A percentile compares a stretch with the other conserved stretches of the same genome.
Conservation (phyloP, 2,797 vertebrate genomes). For the Champsocephalus gunnari region DNA sequence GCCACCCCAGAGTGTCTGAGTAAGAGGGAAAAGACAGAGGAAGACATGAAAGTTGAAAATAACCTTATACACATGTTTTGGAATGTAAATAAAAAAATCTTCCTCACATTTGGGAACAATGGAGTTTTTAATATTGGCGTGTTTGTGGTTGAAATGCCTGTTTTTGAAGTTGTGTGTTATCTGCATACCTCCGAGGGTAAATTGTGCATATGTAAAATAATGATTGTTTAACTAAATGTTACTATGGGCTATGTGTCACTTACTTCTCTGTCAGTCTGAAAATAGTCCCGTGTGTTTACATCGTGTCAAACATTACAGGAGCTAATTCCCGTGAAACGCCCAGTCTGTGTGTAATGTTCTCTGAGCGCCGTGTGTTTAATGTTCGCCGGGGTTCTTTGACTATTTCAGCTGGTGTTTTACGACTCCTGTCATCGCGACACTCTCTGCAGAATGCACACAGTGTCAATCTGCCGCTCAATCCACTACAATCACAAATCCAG, state of each 20-base stretch:
- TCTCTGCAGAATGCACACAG: conserved; percentile 41
- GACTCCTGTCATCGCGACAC: conserved; percentile 35
- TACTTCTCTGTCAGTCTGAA: conserved; percentile 58
- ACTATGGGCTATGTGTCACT: conserved; percentile 49
- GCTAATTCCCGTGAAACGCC: conserved; percentile 47
- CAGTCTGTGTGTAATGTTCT: conserved; percentile 47
- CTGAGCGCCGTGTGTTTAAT: conserved; percentile 57
- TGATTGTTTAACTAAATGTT: conserved; percentile 56
- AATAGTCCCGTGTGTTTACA: conserved; percentile 25
- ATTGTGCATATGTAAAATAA: conserved; percentile 85
- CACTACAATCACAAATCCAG: conserved; percentile 46
- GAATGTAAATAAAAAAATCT: conserved; percentile 40
- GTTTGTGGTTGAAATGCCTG: conserved; percentile 62
- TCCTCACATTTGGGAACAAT: conserved; percentile 67
- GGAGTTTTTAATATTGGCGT: conserved; percentile 53
- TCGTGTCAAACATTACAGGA: conserved; percentile 59
- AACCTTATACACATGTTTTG: conserved; percentile 24
- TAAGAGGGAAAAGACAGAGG: conserved; percentile 35
- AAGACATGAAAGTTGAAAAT: conserved; percentile 8
- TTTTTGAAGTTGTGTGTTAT: conserved; percentile 60
- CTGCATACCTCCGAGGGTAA: conserved; percentile 55
- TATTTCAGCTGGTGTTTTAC: conserved; percentile 49
- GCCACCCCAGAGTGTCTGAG: conserved; percentile 31
- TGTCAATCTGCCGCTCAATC: conserved; percentile 50
- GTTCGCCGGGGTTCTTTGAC: conserved; percentile 46